phyloP scores from a whole-genome alignment of 2,888 invertebrate genomes.

The Iselma pallidipennis region DNA sequence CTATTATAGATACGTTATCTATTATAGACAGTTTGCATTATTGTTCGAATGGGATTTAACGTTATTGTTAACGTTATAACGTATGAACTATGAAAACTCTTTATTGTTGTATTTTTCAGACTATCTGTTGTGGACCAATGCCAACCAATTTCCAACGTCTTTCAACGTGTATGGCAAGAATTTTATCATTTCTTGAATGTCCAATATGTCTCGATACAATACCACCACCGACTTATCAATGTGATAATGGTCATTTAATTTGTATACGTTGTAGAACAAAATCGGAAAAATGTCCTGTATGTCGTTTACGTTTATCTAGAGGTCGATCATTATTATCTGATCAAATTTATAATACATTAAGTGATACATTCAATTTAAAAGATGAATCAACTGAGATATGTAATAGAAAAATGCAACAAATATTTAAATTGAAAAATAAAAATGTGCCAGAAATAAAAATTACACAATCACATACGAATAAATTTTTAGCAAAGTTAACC shows the following conservation, averaged over 20 bases:
- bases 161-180: conserved; percentile 58
- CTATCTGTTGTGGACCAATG: conserved; percentile 62
- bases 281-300: conserved; percentile 66
- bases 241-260: conserved; percentile 68
- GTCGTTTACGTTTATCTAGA: conserved; percentile 60
- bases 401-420: conserved; percentile 55
- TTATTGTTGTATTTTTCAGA: conserved; percentile 39
- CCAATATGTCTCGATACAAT: conserved; percentile 68
- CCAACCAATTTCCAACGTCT: conserved; percentile 60
- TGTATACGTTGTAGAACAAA: conserved; percentile 65
- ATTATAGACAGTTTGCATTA: no score
- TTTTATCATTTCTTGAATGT: conserved; percentile 63
- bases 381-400: conserved; percentile 48
- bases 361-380: conserved; percentile 57
- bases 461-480: conserved; percentile 55
- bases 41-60: no score
- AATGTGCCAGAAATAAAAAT: conserved; percentile 51
- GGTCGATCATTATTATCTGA: conserved; percentile 61
- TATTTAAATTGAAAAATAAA: conserved; percentile 54
- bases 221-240: conserved; percentile 65
- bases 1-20: no score
- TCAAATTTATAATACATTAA: conserved; percentile 60
- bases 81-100: no score
- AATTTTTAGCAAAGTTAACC: conserved; percentile 58
- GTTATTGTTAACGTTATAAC: no score